These are phyloP conservation scores for Cricetomys ansorgei DNA, from an alignment of 2,113 vertebrate species.

Conservation along the genomic window DNA sequence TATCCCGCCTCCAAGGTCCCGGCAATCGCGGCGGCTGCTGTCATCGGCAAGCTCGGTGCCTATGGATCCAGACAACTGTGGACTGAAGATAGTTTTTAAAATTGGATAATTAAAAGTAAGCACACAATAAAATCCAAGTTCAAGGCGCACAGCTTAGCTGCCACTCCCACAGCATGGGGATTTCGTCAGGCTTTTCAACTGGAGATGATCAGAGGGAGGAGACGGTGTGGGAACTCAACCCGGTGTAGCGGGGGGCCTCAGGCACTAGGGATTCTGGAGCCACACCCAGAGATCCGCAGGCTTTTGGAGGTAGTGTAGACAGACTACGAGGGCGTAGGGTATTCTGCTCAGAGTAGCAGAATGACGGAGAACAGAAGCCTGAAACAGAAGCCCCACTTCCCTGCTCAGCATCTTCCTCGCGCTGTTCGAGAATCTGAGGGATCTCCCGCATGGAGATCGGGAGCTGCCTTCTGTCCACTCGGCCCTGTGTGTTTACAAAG, in stretches of 20 bases:
- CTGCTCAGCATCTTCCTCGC: background rate
- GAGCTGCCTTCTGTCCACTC: background rate
- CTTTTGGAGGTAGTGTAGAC: background rate
- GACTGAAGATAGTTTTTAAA: background rate
- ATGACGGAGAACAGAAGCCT: background rate
- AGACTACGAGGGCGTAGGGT: rapidly evolving
- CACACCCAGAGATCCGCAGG: too few relatives aligned
- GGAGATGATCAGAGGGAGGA: background rate
- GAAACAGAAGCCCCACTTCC: background rate
- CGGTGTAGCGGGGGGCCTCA: background rate
- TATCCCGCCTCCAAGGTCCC: background rate
- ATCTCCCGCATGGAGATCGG: rapidly evolving
- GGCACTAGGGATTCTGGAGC: too few relatives aligned
- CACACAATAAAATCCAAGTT: background rate
- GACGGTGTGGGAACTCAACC: background rate
- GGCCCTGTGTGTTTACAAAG: background rate
- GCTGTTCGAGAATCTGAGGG: background rate
- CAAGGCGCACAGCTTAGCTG: too few relatives aligned
- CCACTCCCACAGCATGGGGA: too few relatives aligned
- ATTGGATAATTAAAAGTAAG: background rate
- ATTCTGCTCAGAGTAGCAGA: background rate
- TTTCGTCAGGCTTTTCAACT: too few relatives aligned
- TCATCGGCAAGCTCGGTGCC: too few relatives aligned
- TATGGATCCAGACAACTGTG: background rate
- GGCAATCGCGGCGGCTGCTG: rapidly evolving